Evolutionary conservation across 2,888 invertebrate species (phyloP), one percentile per base, ranked within the genome.

Genomic region (Melolontha melolontha): DNA sequence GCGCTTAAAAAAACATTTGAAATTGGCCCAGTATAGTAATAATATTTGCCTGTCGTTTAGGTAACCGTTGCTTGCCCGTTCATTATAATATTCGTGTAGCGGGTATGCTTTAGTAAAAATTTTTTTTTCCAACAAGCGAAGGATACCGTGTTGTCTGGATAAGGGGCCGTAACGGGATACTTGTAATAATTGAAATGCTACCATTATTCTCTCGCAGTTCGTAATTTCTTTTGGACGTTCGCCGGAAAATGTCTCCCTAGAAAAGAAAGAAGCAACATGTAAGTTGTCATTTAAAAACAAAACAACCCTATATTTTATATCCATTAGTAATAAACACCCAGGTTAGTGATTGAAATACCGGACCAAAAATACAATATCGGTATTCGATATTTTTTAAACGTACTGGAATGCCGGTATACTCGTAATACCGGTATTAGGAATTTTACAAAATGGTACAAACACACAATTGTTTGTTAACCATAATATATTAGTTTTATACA

Each of bases 11-110:
- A 86, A 86, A 62, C 83, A 82, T 39, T 79, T 77, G n/a, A 84
- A 82, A 64, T 83, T 82, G 2, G 87, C 88, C 90, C 90, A 91
- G 70, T 86, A 84, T 70, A 84, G 82, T 75, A 85, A 86, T 67
- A 90, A 78, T 41, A 88, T 54, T 49, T 64, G 50, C 10, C 83
- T 76, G 39, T 82, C 81, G 17, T 77, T 81, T 0, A 83, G 72
- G 27, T 72, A 73, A 1, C 77, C 79, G 7, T 75, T 73, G 12
- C 76, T 68, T 0, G 79, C 75, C 76, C 80, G 78, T 59, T 77
- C 63, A 66, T 76, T 77, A 0, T 74, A 71, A 7, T 81, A 80
- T 63, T 83, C 82, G 70, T 84, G 83, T n/a, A 83, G 69, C 1
- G 82, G 80, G 74, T 76, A 82, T 10, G 78, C 80, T 55, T 77